Evolutionary conservation across 2,888 invertebrate species (phyloP), one percentile per base, ranked within the genome.

Genomic region (Graphium colonna): DNA sequence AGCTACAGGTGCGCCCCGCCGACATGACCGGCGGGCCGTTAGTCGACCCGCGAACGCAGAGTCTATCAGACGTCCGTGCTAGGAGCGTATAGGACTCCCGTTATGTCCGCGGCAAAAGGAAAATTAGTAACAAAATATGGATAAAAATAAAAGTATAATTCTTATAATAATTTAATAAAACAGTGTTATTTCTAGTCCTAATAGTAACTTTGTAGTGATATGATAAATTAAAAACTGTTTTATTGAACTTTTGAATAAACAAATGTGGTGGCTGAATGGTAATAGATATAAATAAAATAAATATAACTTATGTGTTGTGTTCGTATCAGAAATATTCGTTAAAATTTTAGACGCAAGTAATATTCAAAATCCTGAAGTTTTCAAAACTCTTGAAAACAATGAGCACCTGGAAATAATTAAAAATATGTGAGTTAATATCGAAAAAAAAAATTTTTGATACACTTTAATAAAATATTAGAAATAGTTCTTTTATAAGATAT

Each of bases 1-100:
- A 52, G 57, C 58, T 58, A 58, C 58, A 58, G 58, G 58, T 58
- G 56, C 58, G 58, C 57, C 48, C 54, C 56, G 50, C 54, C 50
- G 51, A 43, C 50, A 48, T 51, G 44, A 56, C 54, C 47, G 52
- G 52, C 56, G 36, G 49, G 33, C 43, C 38, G 31, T 33, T 45
- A 58, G 58, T 58, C 58, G 58, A 54, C 49, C 54, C 52, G 58
- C 45, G 54, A 50, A 49, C 49, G 33, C 45, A 42, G 38, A 43
- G 39, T 8, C 12, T 42, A 7, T n/a, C 13, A 31, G 41, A 58
- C 51, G 58, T 54, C 33, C 12, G 39, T 45, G 1, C 1, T 12
- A 1, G 16, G 26, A 40, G 8, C 21, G 9, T 12, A n/a, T 26
- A 40, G 41, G 41, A 28, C 28, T 16, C 18, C 39, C 53, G 40